Percentiles rank a stretch among this genome's conserved stretches.
These are phyloP conservation scores for Conchocele bisecta DNA, from an alignment of 2,888 invertebrate species.

Conservation along the genomic window DNA sequence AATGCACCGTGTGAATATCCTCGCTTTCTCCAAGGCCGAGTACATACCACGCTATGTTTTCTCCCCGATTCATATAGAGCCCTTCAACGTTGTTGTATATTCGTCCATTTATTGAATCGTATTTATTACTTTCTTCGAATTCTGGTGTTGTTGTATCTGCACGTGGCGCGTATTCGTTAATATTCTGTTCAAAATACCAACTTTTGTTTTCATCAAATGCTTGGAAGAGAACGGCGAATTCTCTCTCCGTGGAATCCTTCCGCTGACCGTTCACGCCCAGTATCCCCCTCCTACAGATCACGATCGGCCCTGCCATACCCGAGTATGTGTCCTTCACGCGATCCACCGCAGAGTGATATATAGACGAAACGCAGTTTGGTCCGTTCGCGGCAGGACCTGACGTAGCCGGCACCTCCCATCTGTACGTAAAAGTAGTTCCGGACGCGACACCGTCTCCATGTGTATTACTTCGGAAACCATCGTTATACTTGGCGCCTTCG, in stretches of 20 bases:
- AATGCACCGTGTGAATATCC: conserved; percentile 64
- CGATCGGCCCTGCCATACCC: conserved; percentile 61
- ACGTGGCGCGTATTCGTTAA: conserved; percentile 24
- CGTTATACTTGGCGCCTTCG: conserved; percentile 37
- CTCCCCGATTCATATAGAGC: conserved; percentile 45
- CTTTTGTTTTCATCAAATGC: conserved; percentile 73
- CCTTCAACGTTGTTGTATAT: conserved; percentile 54
- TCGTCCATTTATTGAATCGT: conserved; percentile 59
- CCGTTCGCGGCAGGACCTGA: conserved; percentile 62
- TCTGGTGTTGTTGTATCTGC: conserved; percentile 15
- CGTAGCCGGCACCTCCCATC: conserved; percentile 58
- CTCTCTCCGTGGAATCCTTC: conserved; percentile 60
- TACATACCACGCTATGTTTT: conserved; percentile 56
- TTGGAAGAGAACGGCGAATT: conserved; percentile 68
- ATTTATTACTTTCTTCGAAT: conserved; percentile 58
- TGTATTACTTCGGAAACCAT: background rate
- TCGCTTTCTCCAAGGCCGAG: conserved; percentile 59
- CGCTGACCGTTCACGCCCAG: conserved; percentile 31
- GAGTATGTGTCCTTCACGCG: conserved; percentile 54
- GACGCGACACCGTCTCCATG: conserved; percentile 25
- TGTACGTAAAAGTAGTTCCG: conserved; percentile 44
- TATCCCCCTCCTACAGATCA: conserved; percentile 57
- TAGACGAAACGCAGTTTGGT: conserved; percentile 60
- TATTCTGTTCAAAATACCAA: conserved; percentile 70
- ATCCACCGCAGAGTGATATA: conserved; percentile 63